A percentile compares a stretch with the other conserved stretches of the same genome.
Conservation (phyloP, 2,888 invertebrate species). For the Blastobasis adustella region DNA sequence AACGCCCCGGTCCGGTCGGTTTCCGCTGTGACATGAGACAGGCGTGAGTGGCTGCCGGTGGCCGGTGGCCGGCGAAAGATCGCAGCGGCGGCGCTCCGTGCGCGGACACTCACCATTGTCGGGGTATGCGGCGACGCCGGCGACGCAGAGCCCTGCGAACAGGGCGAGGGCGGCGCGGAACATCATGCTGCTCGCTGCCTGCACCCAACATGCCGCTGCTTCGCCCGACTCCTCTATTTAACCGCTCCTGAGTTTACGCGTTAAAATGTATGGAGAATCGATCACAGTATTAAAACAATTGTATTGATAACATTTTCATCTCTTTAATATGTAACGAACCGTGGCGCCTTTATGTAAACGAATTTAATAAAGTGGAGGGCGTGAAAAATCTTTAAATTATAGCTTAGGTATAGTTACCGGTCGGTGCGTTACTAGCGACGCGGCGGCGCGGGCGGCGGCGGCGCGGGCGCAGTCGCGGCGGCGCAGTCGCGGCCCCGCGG, state of each 20-base stretch:
- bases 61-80: too few species aligned
- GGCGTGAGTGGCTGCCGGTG: too few species aligned
- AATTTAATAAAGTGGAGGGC: constrained; percentile 14
- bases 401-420: too few species aligned
- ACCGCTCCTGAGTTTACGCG: constrained; percentile 32
- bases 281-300: constrained; percentile 48
- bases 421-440: not conserved
- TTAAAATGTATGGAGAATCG: constrained; percentile 44
- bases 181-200: too few species aligned
- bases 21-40: too few species aligned
- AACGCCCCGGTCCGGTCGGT: not conserved
- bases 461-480: not conserved
- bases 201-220: constrained; percentile 28
- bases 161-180: not conserved
- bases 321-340: constrained; percentile 39
- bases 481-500: not conserved
- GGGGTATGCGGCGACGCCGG: constrained; percentile 15
- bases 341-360: constrained; percentile 19
- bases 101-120: constrained; percentile 19
- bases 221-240: constrained; percentile 34
- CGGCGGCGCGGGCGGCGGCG: not conserved
- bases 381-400: constrained; percentile 1
- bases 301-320: constrained; percentile 29
- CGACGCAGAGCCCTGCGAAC: too few species aligned
- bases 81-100: too few species aligned